Evolutionary conservation across 2,797 vertebrate species (phyloP).

Genomic region (Vireo griseus): DNA sequence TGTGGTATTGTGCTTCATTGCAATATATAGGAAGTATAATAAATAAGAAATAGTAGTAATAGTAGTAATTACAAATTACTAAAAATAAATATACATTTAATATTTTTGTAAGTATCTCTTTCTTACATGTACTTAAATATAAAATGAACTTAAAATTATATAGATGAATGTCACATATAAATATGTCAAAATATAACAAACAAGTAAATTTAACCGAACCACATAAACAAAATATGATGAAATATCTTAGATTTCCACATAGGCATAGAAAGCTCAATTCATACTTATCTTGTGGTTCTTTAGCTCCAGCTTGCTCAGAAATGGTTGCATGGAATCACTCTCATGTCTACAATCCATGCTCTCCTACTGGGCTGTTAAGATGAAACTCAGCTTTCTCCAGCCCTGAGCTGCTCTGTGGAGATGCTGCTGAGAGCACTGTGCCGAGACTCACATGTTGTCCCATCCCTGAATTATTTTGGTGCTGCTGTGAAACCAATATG

Average conservation of each 20-base stretch:
- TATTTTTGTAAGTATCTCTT: neutral
- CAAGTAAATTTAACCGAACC: neutral
- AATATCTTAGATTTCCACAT: neutral
- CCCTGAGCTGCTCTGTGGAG: neutral
- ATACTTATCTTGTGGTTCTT: neutral
- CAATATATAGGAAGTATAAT: neutral
- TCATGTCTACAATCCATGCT: neutral
- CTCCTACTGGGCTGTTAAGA: neutral
- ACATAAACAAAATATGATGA: neutral
- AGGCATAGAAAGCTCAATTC: neutral
- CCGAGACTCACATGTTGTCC: accelerated
- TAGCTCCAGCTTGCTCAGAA: neutral
- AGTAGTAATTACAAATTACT: neutral
- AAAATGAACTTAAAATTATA: neutral
- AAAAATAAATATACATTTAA: neutral
- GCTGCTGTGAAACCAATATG: neutral
- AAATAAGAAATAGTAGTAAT: neutral
- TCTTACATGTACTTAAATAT: neutral
- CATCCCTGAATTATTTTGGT: neutral
- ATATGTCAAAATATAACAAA: neutral
- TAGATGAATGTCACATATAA: neutral
- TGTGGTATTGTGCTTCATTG: neutral
- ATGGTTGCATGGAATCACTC: neutral
- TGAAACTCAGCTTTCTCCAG: neutral
- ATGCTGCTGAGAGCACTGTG: neutral